phyloP scores from a whole-genome alignment of 2,888 invertebrate species.

The Cactoblastis cactorum region DNA sequence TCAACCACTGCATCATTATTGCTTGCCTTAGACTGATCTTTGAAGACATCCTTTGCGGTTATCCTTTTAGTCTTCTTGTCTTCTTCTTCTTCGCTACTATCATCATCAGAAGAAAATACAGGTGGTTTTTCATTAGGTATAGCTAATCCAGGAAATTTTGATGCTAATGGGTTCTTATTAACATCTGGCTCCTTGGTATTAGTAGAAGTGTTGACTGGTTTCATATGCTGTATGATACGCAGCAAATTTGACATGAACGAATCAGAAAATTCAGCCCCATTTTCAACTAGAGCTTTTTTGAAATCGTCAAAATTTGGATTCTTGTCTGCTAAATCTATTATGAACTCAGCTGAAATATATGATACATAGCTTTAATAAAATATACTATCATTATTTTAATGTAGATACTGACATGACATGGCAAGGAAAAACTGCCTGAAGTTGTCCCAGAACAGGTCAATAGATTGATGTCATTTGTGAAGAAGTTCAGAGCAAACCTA shows the following conservation, averaged over 20 bases:
- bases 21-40: slow-evolving; percentile 48
- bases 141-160: slow-evolving; percentile 89
- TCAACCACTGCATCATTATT: slow-evolving; percentile 80
- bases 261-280: slow-evolving; percentile 98
- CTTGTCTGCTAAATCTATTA: slow-evolving; percentile 95
- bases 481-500: slow-evolving; percentile 80
- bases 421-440: slow-evolving; percentile 75
- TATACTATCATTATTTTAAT: not conserved
- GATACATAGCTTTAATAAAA: no score
- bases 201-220: slow-evolving; percentile 72
- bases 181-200: slow-evolving; percentile 31
- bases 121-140: slow-evolving; percentile 85
- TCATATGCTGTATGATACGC: slow-evolving; percentile 97
- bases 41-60: slow-evolving; percentile 67
- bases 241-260: slow-evolving; percentile 96
- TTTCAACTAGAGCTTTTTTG: slow-evolving; percentile 91
- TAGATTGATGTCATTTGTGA: slow-evolving; percentile 74
- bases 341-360: slow-evolving; percentile 97
- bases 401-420: no score
- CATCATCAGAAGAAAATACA: slow-evolving; percentile 53
- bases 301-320: slow-evolving; percentile 92
- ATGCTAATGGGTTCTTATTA: slow-evolving; percentile 78
- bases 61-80: slow-evolving; percentile 44
- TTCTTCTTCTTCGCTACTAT: slow-evolving; percentile 54
- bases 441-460: slow-evolving; percentile 69